Evolutionary conservation across 1,140 invertebrate species (phyloP).

Genomic region (Zaprionus africanus): DNA sequence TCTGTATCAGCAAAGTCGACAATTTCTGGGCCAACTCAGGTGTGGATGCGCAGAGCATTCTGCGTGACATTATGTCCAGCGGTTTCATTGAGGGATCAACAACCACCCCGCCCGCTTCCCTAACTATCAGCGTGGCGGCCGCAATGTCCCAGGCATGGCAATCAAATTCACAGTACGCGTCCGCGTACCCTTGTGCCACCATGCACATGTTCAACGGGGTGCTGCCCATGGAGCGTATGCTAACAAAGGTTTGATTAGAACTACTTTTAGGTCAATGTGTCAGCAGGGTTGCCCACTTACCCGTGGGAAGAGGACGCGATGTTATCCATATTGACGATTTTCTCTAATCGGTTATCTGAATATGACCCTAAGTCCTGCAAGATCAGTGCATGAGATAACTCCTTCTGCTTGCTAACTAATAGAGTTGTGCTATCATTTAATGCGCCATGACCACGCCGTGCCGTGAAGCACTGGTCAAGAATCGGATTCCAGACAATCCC

Average conservation of each 20-base stretch:
- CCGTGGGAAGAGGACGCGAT: slow-evolving; percentile 88
- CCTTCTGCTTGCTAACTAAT: slow-evolving; percentile 89
- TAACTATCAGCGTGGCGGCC: slow-evolving; percentile 7
- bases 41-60: slow-evolving; percentile 17
- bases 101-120: slow-evolving; percentile 25
- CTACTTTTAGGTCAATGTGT: too few relatives aligned
- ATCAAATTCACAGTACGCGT: slow-evolving; percentile 27
- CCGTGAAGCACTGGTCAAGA: slow-evolving; percentile 93
- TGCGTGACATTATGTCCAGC: slow-evolving; percentile 15
- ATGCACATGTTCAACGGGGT: slow-evolving; percentile 23
- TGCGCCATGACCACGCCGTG: slow-evolving; percentile 92
- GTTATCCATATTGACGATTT: slow-evolving; percentile 85
- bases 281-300: slow-evolving; percentile 85
- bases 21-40: slow-evolving; percentile 22
- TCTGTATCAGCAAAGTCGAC: neutral
- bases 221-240: slow-evolving; percentile 20
- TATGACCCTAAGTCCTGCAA: slow-evolving; percentile 93
- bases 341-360: slow-evolving; percentile 89
- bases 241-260: neutral
- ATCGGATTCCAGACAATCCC: slow-evolving; percentile 96
- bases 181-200: slow-evolving; percentile 25
- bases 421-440: slow-evolving; percentile 92
- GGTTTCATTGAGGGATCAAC: slow-evolving; percentile 16
- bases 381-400: slow-evolving; percentile 90
- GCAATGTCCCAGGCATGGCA: slow-evolving; percentile 25